Evolutionary conservation across 2,797 vertebrate species (phyloP).

Genomic region (Peromyscus aztecus): DNA sequence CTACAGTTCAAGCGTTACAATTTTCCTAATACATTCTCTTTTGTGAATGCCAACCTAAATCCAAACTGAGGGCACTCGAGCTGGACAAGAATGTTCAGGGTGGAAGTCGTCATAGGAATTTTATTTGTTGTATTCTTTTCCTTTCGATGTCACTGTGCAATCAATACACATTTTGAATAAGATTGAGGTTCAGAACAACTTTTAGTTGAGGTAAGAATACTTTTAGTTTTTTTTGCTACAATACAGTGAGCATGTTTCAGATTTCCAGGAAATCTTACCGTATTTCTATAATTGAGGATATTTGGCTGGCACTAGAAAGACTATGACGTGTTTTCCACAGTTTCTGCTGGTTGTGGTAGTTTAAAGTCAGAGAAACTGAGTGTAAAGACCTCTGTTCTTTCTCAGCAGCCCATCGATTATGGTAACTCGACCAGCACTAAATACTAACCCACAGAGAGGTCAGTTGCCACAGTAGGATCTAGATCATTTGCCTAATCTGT

Average conservation of each 20-base stretch:
- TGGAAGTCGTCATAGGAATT: background rate
- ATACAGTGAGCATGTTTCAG: background rate
- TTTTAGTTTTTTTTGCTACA: background rate
- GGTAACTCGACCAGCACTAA: background rate
- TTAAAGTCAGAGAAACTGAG: background rate
- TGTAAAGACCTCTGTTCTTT: background rate
- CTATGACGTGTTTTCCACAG: background rate
- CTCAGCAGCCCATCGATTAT: background rate
- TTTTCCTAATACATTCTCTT: background rate
- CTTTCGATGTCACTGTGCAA: background rate
- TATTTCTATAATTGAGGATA: background rate
- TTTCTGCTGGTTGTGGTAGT: background rate
- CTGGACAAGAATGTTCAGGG: background rate
- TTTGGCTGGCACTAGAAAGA: background rate
- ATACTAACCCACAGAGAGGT: background rate
- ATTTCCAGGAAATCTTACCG: background rate
- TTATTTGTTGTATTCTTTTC: background rate
- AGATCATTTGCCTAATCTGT: background rate
- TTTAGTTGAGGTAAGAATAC: background rate
- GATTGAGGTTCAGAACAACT: background rate
- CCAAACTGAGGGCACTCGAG: constrained; percentile 21
- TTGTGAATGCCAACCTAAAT: constrained; percentile 10
- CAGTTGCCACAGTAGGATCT: background rate
- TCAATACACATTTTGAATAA: background rate
- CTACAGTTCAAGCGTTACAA: background rate